Evolutionary conservation across 92 coral and sea anemone genomes (phyloP).

Genomic region (Phenganax subtilis): DNA sequence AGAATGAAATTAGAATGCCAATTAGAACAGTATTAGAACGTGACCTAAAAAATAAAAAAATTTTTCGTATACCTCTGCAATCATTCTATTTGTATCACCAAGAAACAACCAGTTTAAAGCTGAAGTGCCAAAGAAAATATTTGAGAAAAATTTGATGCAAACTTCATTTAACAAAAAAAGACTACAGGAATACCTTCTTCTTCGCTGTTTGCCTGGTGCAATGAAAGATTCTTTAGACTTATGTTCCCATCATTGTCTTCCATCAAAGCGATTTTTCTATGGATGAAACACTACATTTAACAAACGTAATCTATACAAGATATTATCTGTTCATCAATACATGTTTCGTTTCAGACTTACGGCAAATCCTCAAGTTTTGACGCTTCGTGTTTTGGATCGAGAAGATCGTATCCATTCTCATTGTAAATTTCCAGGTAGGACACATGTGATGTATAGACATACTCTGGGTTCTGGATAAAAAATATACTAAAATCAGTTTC

Average conservation of each 20-base stretch:
- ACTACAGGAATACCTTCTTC: conserved; percentile 61
- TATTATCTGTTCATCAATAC: background rate
- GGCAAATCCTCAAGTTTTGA: conserved; percentile 90
- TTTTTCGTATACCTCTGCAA: conserved; percentile 69
- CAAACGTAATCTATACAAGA: background rate
- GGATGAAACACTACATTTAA: background rate
- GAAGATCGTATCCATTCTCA: conserved; percentile 89
- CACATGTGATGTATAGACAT: conserved; percentile 77
- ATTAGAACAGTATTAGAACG: background rate
- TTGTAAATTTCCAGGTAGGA: conserved; percentile 96
- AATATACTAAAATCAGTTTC: background rate
- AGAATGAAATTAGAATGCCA: background rate
- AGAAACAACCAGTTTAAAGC: conserved; percentile 90
- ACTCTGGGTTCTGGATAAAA: conserved; percentile 64
- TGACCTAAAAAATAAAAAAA: background rate
- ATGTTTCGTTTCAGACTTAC: conserved; percentile 50
- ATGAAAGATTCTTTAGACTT: conserved; percentile 80
- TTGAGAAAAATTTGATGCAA: background rate
- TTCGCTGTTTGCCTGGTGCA: conserved; percentile 88
- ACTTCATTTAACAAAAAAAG: background rate
- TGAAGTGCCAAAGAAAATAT: conserved; percentile 20
- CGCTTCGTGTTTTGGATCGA: conserved; percentile 95
- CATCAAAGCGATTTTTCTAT: conserved; percentile 79
- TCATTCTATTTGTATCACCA: conserved; percentile 98
- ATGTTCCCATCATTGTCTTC: conserved; percentile 88